phyloP scores from a whole-genome alignment of 2,797 vertebrate genomes.

The Myotis planiceps region DNA sequence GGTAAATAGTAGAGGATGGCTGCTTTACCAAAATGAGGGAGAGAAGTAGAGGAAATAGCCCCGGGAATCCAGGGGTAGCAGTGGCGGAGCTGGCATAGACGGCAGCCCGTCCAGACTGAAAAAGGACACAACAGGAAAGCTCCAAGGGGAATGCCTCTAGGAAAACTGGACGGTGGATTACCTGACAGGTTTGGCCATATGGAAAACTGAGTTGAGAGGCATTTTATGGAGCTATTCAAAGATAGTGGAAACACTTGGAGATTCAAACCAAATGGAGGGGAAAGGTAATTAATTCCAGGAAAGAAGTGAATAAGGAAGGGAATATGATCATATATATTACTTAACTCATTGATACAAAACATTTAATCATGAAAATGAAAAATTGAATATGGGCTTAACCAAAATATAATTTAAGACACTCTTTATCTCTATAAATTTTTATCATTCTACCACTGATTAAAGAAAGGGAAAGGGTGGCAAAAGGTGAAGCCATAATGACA shows the following conservation, averaged over 20 bases:
- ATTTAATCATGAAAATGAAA: background rate
- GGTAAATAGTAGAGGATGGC: background rate
- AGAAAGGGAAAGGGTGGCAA: background rate
- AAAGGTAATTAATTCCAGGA: background rate
- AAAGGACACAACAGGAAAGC: background rate
- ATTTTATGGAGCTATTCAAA: background rate
- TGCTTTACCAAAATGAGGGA: background rate
- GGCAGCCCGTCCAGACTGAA: background rate
- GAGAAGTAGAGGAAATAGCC: background rate
- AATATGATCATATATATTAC: background rate
- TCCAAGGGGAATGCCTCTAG: background rate
- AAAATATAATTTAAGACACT: background rate
- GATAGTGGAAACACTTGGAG: background rate
- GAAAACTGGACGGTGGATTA: background rate
- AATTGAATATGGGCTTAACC: background rate
- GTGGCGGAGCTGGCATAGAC: background rate
- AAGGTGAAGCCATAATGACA: background rate
- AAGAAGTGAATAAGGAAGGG: background rate
- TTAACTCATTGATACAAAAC: background rate
- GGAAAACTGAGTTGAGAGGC: background rate
- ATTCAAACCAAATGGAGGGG: background rate
- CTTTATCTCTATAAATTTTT: background rate
- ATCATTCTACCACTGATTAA: background rate
- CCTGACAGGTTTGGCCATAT: background rate
- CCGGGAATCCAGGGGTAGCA: background rate